Conservation (phyloP, 2,888 invertebrate species). For the Amiota communis region DNA sequence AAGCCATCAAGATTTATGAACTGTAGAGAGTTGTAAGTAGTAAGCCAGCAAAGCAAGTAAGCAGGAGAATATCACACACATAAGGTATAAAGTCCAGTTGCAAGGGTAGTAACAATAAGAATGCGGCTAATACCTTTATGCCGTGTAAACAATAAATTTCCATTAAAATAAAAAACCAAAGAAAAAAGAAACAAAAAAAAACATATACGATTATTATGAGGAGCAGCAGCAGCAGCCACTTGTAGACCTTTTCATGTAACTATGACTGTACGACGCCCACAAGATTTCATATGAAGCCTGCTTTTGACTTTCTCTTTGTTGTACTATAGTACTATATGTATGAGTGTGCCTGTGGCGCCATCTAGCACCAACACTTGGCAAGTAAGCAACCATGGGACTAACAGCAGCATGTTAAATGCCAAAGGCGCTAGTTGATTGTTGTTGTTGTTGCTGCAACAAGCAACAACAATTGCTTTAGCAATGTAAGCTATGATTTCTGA, state of each 20-base stretch:
- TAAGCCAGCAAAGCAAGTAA: slow-evolving; percentile 43
- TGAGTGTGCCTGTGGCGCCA: slow-evolving; percentile 58
- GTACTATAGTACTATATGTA: no score
- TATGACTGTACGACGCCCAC: slow-evolving; percentile 32
- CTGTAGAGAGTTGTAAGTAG: slow-evolving; percentile 2
- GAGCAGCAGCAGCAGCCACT: slow-evolving; percentile 11
- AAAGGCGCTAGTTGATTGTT: neutral
- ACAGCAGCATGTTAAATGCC: neutral
- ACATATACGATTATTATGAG: neutral
- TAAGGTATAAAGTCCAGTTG: no score
- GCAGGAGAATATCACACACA: slow-evolving; percentile 45
- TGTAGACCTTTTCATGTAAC: neutral
- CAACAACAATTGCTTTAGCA: slow-evolving; percentile 25
- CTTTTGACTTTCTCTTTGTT: neutral
- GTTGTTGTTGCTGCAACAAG: neutral
- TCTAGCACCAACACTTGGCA: slow-evolving; percentile 48
- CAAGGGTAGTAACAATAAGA: neutral
- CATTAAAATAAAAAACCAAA: slow-evolving; percentile 66
- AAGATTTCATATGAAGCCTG: slow-evolving; percentile 28
- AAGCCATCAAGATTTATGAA: slow-evolving; percentile 10
- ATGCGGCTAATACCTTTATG: slow-evolving; percentile 16
- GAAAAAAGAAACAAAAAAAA: slow-evolving; percentile 49
- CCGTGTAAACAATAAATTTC: slow-evolving; percentile 69
- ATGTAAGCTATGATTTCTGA: slow-evolving; percentile 19
- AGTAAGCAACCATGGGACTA: slow-evolving; percentile 33